Conservation (phyloP, 1,140 invertebrate species). For the Drosophila asahinai region DNA sequence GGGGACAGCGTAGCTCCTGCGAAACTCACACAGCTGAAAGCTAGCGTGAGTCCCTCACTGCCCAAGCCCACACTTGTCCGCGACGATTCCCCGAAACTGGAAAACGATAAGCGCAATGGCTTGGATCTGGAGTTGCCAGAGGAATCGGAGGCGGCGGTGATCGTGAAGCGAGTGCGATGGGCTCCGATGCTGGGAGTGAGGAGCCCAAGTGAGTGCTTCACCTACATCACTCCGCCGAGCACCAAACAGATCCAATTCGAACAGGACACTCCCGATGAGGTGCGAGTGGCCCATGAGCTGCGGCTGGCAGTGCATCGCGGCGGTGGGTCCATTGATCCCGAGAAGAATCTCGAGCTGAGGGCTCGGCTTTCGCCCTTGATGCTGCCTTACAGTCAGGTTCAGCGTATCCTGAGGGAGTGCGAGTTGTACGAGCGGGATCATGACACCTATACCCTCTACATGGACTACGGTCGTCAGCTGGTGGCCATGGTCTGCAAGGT, state of each 20-base stretch:
- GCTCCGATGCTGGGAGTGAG: not conserved
- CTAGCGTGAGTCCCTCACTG: conserved; percentile 22
- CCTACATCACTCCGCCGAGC: conserved; percentile 8
- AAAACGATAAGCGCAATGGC: conserved; percentile 40
- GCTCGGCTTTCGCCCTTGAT: conserved; percentile 23
- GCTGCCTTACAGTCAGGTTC: conserved; percentile 42
- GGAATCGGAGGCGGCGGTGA: not conserved
- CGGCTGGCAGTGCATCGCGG: conserved; percentile 57
- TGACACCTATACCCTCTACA: conserved; percentile 24
- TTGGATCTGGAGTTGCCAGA: conserved; percentile 16
- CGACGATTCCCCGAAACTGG: not conserved
- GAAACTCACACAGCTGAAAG: conserved; percentile 12
- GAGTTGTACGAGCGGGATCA: conserved; percentile 43
- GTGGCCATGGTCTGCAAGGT: conserved; percentile 56
- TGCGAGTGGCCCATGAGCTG: conserved; percentile 38
- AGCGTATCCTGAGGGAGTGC: conserved; percentile 48
- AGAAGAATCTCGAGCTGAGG: conserved; percentile 27
- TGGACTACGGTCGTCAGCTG: conserved; percentile 35
- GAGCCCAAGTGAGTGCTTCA: conserved; percentile 16
- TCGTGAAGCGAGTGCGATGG: conserved; percentile 33
- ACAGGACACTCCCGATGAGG: conserved; percentile 9
- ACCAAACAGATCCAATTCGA: conserved; percentile 19
- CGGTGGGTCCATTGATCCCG: conserved; percentile 45
- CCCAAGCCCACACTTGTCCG: conserved; percentile 1
- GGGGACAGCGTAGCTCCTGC: too few species aligned